Evolutionary conservation across 2,113 vertebrate genomes (phyloP).

Genomic region (Telmatochromis brichardi): DNA sequence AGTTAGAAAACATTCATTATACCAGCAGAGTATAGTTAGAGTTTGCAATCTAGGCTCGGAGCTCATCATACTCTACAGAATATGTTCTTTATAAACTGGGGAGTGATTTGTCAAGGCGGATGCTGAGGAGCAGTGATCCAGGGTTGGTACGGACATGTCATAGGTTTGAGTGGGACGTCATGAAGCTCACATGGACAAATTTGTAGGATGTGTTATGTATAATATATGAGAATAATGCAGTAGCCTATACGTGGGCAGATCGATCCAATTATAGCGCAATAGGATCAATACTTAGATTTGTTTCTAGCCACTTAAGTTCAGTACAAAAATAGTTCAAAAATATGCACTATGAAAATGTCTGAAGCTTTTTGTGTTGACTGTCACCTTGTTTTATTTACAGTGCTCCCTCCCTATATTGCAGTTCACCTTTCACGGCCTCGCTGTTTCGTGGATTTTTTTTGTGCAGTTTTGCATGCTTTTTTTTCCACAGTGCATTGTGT

Average conservation of each 20-base stretch:
- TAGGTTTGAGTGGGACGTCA: background rate
- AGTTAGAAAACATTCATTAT: background rate
- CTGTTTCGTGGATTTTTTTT: background rate
- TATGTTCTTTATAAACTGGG: background rate
- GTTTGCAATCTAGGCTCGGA: background rate
- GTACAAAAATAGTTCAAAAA: background rate
- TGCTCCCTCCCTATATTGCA: background rate
- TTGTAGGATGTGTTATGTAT: background rate
- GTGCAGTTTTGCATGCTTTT: background rate
- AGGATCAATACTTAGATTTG: background rate
- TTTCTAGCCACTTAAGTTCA: background rate
- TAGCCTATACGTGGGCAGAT: background rate
- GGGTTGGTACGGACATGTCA: fast-evolving
- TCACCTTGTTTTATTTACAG: background rate
- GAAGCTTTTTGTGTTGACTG: background rate
- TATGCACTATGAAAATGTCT: background rate
- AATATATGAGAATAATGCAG: background rate
- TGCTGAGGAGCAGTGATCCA: background rate
- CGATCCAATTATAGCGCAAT: background rate
- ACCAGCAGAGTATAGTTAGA: background rate
- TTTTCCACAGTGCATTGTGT: background rate
- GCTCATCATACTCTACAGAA: background rate
- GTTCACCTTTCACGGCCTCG: background rate
- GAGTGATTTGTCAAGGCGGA: background rate
- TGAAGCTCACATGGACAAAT: background rate